Evolutionary conservation across 2,888 invertebrate species (phyloP), one percentile per base, ranked within the genome.

Genomic region (Lycophotia porphyrea): DNA sequence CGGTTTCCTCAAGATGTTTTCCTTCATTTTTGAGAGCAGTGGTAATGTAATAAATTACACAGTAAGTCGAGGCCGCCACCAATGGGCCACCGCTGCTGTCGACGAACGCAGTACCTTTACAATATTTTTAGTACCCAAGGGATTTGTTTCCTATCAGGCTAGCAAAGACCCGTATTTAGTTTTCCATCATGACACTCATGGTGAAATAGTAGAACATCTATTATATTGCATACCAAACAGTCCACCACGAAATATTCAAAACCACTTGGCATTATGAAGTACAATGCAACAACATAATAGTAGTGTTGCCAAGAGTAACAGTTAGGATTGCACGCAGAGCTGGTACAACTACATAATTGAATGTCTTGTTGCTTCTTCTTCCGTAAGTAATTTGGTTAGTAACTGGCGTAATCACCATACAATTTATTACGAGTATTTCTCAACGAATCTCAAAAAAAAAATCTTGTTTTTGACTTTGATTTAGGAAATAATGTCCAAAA

Each of bases 251-350:
- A 81, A 75, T 81, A 76, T 74, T 74, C 65, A 78, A 80, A 82
- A 84, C 64, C 44, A 34, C n/a, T 82, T 76, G 72, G 72, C 74
- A 80, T 79, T 80, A 84, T 72, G 80, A 75, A 76, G 70, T 78
- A 73, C 67, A 80, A 70, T 78, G 80, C 84, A 80, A 80, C 44
- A 63, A 76, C 65, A 77, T 87, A 86, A 86, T 81, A 68, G 78
- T 67, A 52, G 82, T 78, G 67, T 83, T 83, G 70, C 73, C 74
- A 84, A 86, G 67, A 70, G 27, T 4, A 63, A 63, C 63, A 8
- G 68, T 75, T 61, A 75, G 60, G 42, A 77, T 85, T 87, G 81
- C 87, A 78, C 71, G 73, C 67, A 67, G 61, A 76, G 44, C 68
- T 74, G 58, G 65, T 76, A 74, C 39, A 27, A 60, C 76, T 72